Evolutionary conservation across 2,888 invertebrate genomes (phyloP).

Genomic region (Scaptomyza tumidula): DNA sequence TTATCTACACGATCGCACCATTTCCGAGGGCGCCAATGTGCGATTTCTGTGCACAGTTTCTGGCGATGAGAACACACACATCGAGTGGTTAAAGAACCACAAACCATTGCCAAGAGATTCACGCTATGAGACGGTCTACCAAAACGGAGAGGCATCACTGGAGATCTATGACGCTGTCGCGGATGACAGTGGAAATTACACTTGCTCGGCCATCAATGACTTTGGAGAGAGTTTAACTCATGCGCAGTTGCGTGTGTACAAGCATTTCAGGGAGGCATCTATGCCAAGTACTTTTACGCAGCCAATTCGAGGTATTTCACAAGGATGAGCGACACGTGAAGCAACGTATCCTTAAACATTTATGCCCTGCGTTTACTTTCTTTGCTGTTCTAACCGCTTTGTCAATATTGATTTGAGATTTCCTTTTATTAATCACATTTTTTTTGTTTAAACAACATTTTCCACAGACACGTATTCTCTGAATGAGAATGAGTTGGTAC

Average conservation of each 20-base stretch:
- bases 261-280: constrained; percentile 89
- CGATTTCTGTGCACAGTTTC: constrained; percentile 91
- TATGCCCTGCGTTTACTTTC: constrained; percentile 25
- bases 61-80: constrained; percentile 87
- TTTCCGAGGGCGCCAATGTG: constrained; percentile 90
- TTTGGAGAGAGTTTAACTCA: constrained; percentile 89
- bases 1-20: constrained; percentile 90
- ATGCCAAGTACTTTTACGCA: constrained; percentile 90
- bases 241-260: constrained; percentile 90
- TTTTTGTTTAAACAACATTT: not conserved
- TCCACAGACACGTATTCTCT: constrained; percentile 89
- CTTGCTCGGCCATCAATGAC: constrained; percentile 91
- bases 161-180: constrained; percentile 89
- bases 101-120: constrained; percentile 85
- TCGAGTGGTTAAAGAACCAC: constrained; percentile 92
- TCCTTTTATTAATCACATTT: constrained; percentile 9
- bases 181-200: constrained; percentile 91
- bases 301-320: constrained; percentile 88
- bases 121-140: constrained; percentile 87
- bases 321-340: constrained; percentile 2
- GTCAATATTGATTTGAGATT: not conserved
- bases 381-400: constrained; percentile 58
- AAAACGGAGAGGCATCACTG: constrained; percentile 89
- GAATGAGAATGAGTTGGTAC: constrained; percentile 89
- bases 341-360: constrained; percentile 9